These are phyloP conservation scores for Vireo altiloquus DNA, from an alignment of 2,113 vertebrate species.

Conservation along the genomic window DNA sequence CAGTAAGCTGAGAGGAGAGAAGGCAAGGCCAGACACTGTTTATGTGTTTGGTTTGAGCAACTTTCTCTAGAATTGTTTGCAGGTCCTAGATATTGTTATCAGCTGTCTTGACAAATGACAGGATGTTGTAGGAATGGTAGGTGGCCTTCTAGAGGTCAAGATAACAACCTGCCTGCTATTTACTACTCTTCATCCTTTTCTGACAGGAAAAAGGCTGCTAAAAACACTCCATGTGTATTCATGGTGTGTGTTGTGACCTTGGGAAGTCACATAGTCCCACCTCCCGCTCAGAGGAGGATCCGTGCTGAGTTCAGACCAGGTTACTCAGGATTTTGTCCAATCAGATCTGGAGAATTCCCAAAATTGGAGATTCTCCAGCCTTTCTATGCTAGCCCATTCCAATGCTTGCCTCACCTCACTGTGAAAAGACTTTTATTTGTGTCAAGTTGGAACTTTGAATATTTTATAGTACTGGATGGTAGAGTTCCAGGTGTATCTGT, in stretches of 20 bases:
- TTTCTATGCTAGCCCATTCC: background rate
- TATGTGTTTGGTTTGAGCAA: background rate
- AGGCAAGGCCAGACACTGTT: background rate
- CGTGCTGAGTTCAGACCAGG: background rate
- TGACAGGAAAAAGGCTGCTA: constrained; percentile 33
- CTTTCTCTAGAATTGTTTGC: constrained; percentile 22
- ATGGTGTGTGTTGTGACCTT: background rate
- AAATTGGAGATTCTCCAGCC: background rate
- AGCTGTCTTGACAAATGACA: constrained; percentile 37
- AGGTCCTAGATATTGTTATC: background rate
- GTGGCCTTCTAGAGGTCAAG: constrained; percentile 49
- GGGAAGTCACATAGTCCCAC: background rate
- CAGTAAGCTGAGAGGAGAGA: background rate
- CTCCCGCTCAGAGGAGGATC: background rate
- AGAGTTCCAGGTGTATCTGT: background rate
- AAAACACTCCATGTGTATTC: background rate
- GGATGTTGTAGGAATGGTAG: constrained; percentile 54
- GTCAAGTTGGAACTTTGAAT: background rate
- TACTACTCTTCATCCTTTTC: constrained; percentile 27
- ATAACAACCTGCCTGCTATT: constrained; percentile 44
- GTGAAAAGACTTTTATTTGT: background rate
- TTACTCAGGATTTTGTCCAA: background rate
- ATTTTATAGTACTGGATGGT: background rate
- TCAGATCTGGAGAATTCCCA: background rate
- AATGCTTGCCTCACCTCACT: background rate